Evolutionary conservation across 2,797 vertebrate species (phyloP), one percentile per base, ranked within the genome.

Genomic region (Pseudochirops cupreus): DNA sequence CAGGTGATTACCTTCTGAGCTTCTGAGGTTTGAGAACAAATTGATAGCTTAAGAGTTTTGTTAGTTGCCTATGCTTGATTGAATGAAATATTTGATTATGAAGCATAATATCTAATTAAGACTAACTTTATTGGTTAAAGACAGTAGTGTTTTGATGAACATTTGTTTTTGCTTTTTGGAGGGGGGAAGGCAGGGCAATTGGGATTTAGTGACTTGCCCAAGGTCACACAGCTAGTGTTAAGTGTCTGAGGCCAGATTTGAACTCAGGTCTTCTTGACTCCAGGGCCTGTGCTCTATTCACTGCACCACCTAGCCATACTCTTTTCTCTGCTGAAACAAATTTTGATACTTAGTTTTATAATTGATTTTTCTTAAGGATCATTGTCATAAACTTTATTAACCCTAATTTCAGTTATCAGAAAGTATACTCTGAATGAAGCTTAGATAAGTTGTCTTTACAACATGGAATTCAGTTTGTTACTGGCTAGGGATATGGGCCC

Each of bases 1-100:
- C 99, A 99, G 99, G 99, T 99, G 96, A 99, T 97, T 98, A 6
- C 29, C 95, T 57, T 91, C 16, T 94, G 92, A 96, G 56, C 67
- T 90, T 50, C 53, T 46, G 28, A 52, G 55, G 13, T 62, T 95
- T 39, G 33, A 0, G 39, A 53, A 82, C 0, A 56, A 57, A 3
- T 24, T 95, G n/a, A 7, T 93, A 28, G 52, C n/a, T 55, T 94
- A 33, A 7, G 92, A 95, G 94, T 74, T 74, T 74, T 74, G 33
- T 74, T 39, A 18, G 21, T n/a, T 39, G 18, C 4, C n/a, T 74
- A 39, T 39, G 16, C 33, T n/a, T 74, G 54, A n/a, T 89, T 74
- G 14, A 91, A 54, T 56, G 90, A 94, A 90, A 39, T 90, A 67
- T 31, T 92, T 95, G 94, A 91, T 90, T 96, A 33, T 21, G 92